phyloP scores from a whole-genome alignment of 1,140 invertebrate genomes.

The Hermetia illucens region DNA sequence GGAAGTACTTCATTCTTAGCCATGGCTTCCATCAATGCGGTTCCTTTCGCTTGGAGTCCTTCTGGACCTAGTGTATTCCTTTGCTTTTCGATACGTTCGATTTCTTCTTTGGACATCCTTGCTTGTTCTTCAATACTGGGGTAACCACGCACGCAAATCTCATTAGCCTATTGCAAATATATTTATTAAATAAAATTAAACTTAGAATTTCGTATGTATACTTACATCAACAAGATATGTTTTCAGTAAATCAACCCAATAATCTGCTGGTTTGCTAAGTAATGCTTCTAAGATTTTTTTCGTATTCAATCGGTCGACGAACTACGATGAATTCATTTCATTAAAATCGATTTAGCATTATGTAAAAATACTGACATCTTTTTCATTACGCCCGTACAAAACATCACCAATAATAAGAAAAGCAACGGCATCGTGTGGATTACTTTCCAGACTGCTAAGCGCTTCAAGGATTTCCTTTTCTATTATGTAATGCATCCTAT shows the following conservation, averaged over 20 bases:
- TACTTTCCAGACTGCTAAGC: constrained; percentile 56
- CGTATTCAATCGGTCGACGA: constrained; percentile 57
- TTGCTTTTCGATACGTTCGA: constrained; percentile 48
- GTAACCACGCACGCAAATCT: constrained; percentile 36
- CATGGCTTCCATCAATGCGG: constrained; percentile 50
- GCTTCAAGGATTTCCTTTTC: constrained; percentile 55
- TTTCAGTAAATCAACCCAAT: constrained; percentile 57
- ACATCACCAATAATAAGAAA: constrained; percentile 67
- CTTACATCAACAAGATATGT: constrained; percentile 49
- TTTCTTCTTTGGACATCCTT: constrained; percentile 48
- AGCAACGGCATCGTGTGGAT: constrained; percentile 59
- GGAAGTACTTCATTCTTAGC: constrained; percentile 54
- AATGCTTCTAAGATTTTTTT: constrained; percentile 47
- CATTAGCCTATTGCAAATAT: constrained; percentile 17
- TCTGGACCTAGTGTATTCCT: constrained; percentile 43
- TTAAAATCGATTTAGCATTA: constrained; percentile 5
- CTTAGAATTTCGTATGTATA: neutral
- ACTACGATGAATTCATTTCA: too few relatives aligned
- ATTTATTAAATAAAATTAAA: neutral
- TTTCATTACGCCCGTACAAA: constrained; percentile 58
- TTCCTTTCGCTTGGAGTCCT: constrained; percentile 48
- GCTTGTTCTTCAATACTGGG: constrained; percentile 43
- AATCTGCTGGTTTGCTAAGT: constrained; percentile 43
- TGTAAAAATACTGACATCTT: constrained; percentile 47
- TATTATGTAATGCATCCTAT: constrained; percentile 55